These are phyloP conservation scores for Catocala sponsa DNA, from an alignment of 2,888 invertebrate species.

Conservation along the genomic window DNA sequence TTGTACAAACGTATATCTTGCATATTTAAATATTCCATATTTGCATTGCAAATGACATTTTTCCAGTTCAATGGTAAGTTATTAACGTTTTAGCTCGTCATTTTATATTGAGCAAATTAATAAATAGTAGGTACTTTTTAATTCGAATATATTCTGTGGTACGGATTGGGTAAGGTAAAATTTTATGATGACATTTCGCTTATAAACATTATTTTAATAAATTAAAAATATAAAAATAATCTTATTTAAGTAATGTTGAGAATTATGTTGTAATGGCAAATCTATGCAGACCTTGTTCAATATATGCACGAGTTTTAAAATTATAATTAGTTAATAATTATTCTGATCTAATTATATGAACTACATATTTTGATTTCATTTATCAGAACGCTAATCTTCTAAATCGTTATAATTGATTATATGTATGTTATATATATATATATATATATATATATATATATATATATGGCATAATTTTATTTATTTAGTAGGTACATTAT, in stretches of 20 bases:
- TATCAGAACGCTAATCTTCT: neutral
- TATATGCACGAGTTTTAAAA: no score
- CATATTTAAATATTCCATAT: constrained; percentile 15
- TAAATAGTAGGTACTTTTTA: neutral
- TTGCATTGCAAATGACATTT: constrained; percentile 42
- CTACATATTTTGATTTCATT: neutral
- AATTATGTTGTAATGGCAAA: no score
- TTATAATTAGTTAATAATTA: no score
- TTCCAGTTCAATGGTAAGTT: constrained; percentile 19
- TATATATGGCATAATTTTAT: no score
- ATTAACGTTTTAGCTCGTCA: constrained; percentile 12
- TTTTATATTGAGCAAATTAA: constrained; percentile 22
- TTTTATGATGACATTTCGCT: constrained; percentile 29
- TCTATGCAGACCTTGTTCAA: no score
- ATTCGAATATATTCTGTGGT: constrained; percentile 7
- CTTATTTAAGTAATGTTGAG: no score
- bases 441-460: no score
- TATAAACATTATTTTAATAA: constrained; percentile 42
- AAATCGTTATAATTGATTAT: neutral
- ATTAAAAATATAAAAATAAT: neutral
- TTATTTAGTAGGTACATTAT: no score
- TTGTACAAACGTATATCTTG: constrained; percentile 6
- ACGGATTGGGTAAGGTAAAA: neutral
- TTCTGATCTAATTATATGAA: no score
- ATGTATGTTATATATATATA: no score